Percentiles rank a stretch among this genome's conserved stretches.
These are phyloP conservation scores for Amblyopsis hoosieri DNA, from an alignment of 2,797 vertebrate genomes.

Conservation along the genomic window DNA sequence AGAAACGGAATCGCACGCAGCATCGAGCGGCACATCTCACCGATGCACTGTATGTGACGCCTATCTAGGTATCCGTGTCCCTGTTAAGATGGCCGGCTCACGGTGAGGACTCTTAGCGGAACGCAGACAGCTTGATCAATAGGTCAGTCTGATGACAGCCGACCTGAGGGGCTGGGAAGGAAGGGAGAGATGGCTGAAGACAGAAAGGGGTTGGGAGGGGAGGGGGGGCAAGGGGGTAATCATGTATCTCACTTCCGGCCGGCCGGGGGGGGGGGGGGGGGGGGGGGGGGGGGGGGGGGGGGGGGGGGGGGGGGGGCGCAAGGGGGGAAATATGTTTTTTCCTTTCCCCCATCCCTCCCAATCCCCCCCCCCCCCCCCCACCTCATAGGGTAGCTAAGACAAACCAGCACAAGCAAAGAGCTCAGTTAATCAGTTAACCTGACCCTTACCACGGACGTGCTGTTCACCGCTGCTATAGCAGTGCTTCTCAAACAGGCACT, in stretches of 20 bases:
- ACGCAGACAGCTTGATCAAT: conserved; percentile 76
- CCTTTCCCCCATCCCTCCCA: too few species aligned
- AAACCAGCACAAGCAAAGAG: conserved; percentile 35
- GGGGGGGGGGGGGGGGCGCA: too few species aligned
- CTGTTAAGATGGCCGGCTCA: conserved; percentile 67
- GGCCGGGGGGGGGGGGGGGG: too few species aligned
- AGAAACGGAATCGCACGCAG: conserved; percentile 50
- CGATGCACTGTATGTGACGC: conserved; percentile 56
- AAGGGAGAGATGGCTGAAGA: neutral
- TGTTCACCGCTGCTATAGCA: neutral
- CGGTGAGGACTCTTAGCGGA: conserved; percentile 63
- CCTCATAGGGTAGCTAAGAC: conserved; percentile 36
- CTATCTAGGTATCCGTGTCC: conserved; percentile 65
- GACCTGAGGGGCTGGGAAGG: conserved; percentile 47
- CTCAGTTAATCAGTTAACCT: conserved; percentile 54
- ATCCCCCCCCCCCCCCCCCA: conserved; percentile 10
- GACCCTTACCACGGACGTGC: conserved; percentile 25
- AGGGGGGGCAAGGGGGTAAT: conserved; percentile 45
- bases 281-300: too few species aligned
- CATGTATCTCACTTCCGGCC: conserved; percentile 55
- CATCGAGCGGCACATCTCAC: conserved; percentile 59
- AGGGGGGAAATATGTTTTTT: too few species aligned
- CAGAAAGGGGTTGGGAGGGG: conserved; percentile 1
- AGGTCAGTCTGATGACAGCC: conserved; percentile 73
- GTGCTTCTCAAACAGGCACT: too few species aligned